Base-by-base conservation (phyloP, 2,797 vertebrate genomes). In the Ciconia nigra region DNA sequence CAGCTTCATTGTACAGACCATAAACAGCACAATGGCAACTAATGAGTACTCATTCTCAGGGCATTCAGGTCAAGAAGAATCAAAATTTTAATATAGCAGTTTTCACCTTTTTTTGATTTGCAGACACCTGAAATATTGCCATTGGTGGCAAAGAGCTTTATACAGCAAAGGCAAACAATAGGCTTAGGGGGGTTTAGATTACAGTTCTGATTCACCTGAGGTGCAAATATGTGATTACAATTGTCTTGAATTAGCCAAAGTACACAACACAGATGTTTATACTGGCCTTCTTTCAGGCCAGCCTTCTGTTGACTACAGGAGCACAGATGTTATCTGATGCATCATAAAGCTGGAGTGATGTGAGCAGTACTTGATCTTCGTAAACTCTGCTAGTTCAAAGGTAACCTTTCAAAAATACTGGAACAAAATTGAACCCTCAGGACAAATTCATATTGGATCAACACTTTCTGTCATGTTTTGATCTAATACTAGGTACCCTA, bases 191-290 rank as follows among this genome's bases (percentile, higher is more conserved):
- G 19, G 5, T 9, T 84, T 89, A 47, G 62, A 82, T 82, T 44
- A 54, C 49, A 74, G 16, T 63, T 65, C 65, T 88, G 73, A 90
- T 89, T 35, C 58, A 52, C 24, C 18, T 79, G 41, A 82, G 83
- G 77, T 90, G 89, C 54, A 93, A 84, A 86, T 37, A 84, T 15
- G 7, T 33, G 19, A 87, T 69, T 69, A 84, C 62, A 55, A 72
- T 82, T 88, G 80, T 93, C 70, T 72, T 76, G 66, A 94, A 76
- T 84, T 37, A 84, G 83, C 86, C 86, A 73, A 66, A 95, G 77
- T 37, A 94, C 77, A 87, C 54, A 78, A 51, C 25, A 33, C 4
- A 7, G 83, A 84, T 76, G 42, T 82, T 97, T 93, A 76, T 13
- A 37, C 46, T 87, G 66, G 69, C 70, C 80, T 76, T 62, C 70